Conservation (phyloP, 1,140 invertebrate genomes). For the Spodoptera litura region DNA sequence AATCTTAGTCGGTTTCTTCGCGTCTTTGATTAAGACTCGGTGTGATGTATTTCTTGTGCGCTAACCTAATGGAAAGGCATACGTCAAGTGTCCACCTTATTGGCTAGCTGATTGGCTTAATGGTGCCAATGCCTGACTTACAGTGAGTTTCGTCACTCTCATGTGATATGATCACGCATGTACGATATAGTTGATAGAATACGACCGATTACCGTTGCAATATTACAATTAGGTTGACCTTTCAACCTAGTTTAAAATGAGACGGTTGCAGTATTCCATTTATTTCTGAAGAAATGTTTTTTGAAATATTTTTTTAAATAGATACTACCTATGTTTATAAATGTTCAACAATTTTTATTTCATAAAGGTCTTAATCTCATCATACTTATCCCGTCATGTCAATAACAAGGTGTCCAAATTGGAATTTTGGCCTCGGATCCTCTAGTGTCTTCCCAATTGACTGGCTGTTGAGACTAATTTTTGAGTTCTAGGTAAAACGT, state of each 20-base stretch:
- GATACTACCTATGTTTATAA: no score
- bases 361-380: no score
- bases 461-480: no score
- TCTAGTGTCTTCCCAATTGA: no score
- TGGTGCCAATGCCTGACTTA: conserved; percentile 68
- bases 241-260: conserved; percentile 51
- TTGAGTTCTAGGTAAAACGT: no score
- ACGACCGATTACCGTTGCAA: conserved; percentile 9
- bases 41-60: conserved; percentile 83
- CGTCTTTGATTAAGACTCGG: conserved; percentile 82
- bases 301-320: no score
- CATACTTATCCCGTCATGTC: no score
- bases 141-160: conserved; percentile 70
- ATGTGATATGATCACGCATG: conserved; percentile 40
- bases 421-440: no score
- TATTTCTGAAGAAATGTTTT: not conserved
- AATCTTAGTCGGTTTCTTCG: conserved; percentile 74
- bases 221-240: conserved; percentile 17
- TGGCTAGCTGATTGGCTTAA: conserved; percentile 79
- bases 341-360: no score
- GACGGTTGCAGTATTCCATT: conserved; percentile 5
- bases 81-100: conserved; percentile 84
- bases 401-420: no score
- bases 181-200: conserved; percentile 6
- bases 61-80: conserved; percentile 83